Evolutionary conservation across 1,140 invertebrate genomes (phyloP).

Genomic region (Ostrea edulis): DNA sequence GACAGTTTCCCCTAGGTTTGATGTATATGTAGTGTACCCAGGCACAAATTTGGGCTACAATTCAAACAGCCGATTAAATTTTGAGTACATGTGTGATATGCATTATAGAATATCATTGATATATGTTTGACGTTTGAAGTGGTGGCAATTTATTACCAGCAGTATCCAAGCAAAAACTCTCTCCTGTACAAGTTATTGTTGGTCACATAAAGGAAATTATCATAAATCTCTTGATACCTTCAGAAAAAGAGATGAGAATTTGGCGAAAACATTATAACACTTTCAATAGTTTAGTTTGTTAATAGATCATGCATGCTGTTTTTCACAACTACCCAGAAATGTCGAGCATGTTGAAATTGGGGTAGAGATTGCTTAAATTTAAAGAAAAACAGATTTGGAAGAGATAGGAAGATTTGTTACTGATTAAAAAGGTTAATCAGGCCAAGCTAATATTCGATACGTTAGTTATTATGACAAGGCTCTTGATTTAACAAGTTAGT

Average conservation of each 20-base stretch:
- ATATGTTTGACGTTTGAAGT: conserved; percentile 57
- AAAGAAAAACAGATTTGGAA: conserved; percentile 11
- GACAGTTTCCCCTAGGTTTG: conserved; percentile 38
- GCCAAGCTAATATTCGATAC: conserved; percentile 34
- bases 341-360: conserved; percentile 2
- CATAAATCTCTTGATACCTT: conserved; percentile 29
- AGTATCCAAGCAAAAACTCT: conserved; percentile 37
- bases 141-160: conserved; percentile 53
- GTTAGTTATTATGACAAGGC: conserved; percentile 15
- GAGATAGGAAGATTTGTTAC: conserved; percentile 28
- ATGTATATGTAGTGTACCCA: conserved; percentile 22
- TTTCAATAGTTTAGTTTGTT: conserved; percentile 24
- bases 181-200: conserved; percentile 26
- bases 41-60: conserved; percentile 26
- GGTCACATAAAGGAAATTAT: conserved; percentile 35
- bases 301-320: conserved; percentile 8
- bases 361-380: not conserved
- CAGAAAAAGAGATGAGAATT: conserved; percentile 33
- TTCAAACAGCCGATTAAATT: conserved; percentile 46
- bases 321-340: conserved; percentile 25
- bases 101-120: conserved; percentile 58
- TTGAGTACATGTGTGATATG: conserved; percentile 53
- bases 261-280: conserved; percentile 34
- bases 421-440: conserved; percentile 37
- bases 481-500: conserved; percentile 33